Percentiles rank a stretch among this genome's conserved stretches.
phyloP scores from a whole-genome alignment of 2,888 invertebrate genomes.

The Melanostoma scalare region DNA sequence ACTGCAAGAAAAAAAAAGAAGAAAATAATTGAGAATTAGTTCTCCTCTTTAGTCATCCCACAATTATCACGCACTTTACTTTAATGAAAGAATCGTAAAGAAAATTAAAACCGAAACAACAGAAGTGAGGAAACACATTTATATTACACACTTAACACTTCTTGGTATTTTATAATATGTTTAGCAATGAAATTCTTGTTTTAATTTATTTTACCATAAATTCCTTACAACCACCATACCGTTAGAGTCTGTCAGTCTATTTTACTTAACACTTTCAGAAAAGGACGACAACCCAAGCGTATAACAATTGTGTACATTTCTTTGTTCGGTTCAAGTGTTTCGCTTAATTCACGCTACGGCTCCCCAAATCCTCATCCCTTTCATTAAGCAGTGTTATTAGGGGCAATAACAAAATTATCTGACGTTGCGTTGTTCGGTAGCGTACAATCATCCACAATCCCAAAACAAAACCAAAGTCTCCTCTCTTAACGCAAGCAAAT shows the following conservation, averaged over 20 bases:
- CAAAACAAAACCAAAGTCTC: conserved; percentile 55
- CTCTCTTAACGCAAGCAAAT: conserved; percentile 54
- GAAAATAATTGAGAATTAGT: too few relatives aligned
- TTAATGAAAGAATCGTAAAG: too few relatives aligned
- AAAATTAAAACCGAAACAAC: too few relatives aligned
- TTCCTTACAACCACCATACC: conserved; percentile 12
- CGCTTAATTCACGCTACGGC: conserved; percentile 31
- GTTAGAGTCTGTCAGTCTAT: conserved; percentile 2
- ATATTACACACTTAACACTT: too few relatives aligned
- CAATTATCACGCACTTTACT: too few relatives aligned
- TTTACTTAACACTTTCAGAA: conserved; percentile 6
- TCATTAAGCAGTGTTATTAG: conserved; percentile 61
- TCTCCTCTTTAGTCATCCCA: too few relatives aligned
- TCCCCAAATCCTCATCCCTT: conserved; percentile 45
- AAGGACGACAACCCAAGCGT: conserved; percentile 33
- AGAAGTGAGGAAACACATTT: too few relatives aligned
- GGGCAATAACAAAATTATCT: conserved; percentile 63
- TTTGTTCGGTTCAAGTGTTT: conserved; percentile 38
- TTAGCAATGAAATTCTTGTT: conserved; percentile 24
- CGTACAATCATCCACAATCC: conserved; percentile 12
- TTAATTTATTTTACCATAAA: conserved; percentile 15
- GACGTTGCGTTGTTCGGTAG: conserved; percentile 8
- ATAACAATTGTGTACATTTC: conserved; percentile 43
- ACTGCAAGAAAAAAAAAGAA: too few relatives aligned
- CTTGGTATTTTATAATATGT: neutral